These are phyloP conservation scores for Capra hircus DNA, from an alignment of 2,113 vertebrate species.

Conservation along the genomic window DNA sequence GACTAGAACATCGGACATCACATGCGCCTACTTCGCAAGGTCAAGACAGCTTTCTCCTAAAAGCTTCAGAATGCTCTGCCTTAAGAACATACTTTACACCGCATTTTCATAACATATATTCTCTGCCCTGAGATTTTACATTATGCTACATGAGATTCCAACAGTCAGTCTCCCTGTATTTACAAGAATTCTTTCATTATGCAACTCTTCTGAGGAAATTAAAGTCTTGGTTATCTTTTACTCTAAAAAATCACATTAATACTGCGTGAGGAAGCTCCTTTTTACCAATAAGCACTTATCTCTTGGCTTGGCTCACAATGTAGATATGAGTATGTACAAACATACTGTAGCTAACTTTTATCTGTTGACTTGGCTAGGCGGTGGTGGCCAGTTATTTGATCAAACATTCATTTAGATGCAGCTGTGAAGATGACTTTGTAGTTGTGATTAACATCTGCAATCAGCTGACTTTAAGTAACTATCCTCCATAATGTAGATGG, in stretches of 20 bases:
- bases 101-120: not conserved
- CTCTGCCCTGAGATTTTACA: not conserved
- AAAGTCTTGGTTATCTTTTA: not conserved
- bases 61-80: not conserved
- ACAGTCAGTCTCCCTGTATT: not conserved
- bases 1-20: not conserved
- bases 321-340: not conserved
- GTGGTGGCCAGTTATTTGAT: not conserved
- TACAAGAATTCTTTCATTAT: not conserved
- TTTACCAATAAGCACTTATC: not conserved
- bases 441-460: not conserved
- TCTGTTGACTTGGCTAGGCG: not conserved
- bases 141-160: not conserved
- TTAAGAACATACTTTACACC: not conserved
- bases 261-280: not conserved
- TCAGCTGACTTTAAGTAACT: not conserved
- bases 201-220: not conserved
- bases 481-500: not conserved
- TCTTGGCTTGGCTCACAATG: not conserved
- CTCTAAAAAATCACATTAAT: not conserved
- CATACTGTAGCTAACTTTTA: not conserved
- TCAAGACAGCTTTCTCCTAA: not conserved
- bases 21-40: not conserved
- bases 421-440: not conserved
- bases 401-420: not conserved